Conservation (phyloP, 1,140 invertebrate species). For the Drosophila ohnishii region DNA sequence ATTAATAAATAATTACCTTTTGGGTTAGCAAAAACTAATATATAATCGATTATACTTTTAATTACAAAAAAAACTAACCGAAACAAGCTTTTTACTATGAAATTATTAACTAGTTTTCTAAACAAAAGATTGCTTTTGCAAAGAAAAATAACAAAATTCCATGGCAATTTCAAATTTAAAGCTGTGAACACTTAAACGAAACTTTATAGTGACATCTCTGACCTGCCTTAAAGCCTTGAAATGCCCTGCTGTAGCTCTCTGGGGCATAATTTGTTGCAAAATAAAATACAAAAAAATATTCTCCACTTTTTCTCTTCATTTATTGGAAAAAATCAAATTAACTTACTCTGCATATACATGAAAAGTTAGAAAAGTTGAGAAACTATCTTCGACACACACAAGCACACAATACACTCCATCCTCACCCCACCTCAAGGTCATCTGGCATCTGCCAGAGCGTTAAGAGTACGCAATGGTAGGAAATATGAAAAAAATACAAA, state of each 20-base stretch:
- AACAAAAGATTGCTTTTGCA: background rate
- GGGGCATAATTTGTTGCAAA: slow-evolving; percentile 6
- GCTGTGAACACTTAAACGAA: background rate
- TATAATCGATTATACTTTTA: background rate
- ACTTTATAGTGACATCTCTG: background rate
- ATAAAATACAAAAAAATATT: slow-evolving; percentile 17
- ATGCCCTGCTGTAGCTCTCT: slow-evolving; percentile 13
- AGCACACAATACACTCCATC: background rate
- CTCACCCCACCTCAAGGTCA: slow-evolving; percentile 33
- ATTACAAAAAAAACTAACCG: background rate
- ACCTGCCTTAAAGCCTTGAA: slow-evolving; percentile 3
- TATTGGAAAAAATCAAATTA: slow-evolving; percentile 55
- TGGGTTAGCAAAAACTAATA: background rate
- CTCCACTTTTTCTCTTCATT: background rate
- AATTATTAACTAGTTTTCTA: background rate
- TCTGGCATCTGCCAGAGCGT: slow-evolving; percentile 30
- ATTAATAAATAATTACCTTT: background rate
- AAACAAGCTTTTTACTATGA: background rate
- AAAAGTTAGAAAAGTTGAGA: slow-evolving; percentile 35
- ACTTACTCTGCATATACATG: slow-evolving; percentile 42
- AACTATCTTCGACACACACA: slow-evolving; percentile 34
- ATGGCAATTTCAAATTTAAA: background rate
- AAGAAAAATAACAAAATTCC: background rate
- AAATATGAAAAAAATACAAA: slow-evolving; percentile 21
- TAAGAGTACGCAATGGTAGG: slow-evolving; percentile 31